Evolutionary conservation across 2,888 invertebrate species (phyloP).

Genomic region (Anthoptus insignis): DNA sequence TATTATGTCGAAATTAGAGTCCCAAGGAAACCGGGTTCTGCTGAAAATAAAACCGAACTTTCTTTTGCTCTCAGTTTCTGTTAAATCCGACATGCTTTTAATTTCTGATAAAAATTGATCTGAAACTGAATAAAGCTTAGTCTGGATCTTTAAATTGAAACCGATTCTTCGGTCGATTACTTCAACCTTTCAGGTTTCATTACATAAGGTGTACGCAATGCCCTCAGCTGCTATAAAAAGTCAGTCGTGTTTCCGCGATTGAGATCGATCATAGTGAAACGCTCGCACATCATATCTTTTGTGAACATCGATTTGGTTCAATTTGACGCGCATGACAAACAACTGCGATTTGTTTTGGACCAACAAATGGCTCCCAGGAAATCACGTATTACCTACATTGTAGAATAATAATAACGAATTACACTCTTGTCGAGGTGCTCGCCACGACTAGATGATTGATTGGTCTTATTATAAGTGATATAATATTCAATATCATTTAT

Average conservation of each 20-base stretch:
- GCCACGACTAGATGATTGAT: slow-evolving; percentile 27
- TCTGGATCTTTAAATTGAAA: no score
- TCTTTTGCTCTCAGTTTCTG: no score
- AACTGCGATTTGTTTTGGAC: slow-evolving; percentile 62
- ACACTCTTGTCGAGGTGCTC: slow-evolving; percentile 49
- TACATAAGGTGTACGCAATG: not conserved
- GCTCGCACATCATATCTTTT: slow-evolving; percentile 43
- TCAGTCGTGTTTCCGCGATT: slow-evolving; percentile 7
- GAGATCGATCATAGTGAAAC: slow-evolving; percentile 61
- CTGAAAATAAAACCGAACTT: no score
- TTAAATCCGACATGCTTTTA: no score
- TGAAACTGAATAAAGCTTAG: no score
- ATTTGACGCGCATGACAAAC: slow-evolving; percentile 63
- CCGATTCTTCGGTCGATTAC: no score
- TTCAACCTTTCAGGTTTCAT: no score
- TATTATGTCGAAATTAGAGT: no score
- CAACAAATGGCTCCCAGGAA: slow-evolving; percentile 51
- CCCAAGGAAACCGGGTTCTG: no score
- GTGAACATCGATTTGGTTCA: slow-evolving; percentile 35
- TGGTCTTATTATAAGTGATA: no score
- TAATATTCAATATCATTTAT: not conserved
- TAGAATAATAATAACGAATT: slow-evolving; percentile 47
- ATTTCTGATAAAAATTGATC: no score
- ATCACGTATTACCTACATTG: slow-evolving; percentile 48
- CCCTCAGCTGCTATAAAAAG: slow-evolving; percentile 9